A percentile compares a stretch with the other conserved stretches of the same genome.
Conservation (phyloP, 2,888 invertebrate species). For the Halictus quadricinctus region DNA sequence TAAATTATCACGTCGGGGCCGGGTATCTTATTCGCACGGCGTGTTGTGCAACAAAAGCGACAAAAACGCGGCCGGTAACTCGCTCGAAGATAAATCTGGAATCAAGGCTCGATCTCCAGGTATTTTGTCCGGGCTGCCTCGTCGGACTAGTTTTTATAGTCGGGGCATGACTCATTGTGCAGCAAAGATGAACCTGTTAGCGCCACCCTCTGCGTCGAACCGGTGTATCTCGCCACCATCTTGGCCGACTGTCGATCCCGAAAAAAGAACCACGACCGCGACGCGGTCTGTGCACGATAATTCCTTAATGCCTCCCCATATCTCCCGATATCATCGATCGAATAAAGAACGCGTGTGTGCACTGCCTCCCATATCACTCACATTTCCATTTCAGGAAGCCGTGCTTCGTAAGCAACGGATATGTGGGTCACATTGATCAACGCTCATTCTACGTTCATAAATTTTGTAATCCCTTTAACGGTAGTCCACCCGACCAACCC, state of each 20-base stretch:
- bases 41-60: background rate
- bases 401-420: background rate
- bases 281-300: background rate
- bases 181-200: constrained; percentile 70
- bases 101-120: constrained; percentile 48
- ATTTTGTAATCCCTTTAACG: background rate
- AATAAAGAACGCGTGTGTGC: background rate
- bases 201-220: constrained; percentile 60
- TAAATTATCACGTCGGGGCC: background rate
- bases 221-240: constrained; percentile 49
- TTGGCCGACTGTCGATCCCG: constrained; percentile 13
- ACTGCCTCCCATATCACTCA: background rate
- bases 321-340: background rate
- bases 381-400: constrained; percentile 2
- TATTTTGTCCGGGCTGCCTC: constrained; percentile 58
- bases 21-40: background rate
- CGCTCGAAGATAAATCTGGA: constrained; percentile 52
- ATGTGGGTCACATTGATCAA: background rate
- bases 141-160: constrained; percentile 72
- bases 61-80: constrained; percentile 3
- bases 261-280: background rate
- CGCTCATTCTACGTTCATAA: background rate
- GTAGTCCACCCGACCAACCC: background rate
- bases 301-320: background rate
- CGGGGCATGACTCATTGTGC: constrained; percentile 70